phyloP scores from a whole-genome alignment of 2,113 vertebrate genomes.

The Saguinus imperator region DNA sequence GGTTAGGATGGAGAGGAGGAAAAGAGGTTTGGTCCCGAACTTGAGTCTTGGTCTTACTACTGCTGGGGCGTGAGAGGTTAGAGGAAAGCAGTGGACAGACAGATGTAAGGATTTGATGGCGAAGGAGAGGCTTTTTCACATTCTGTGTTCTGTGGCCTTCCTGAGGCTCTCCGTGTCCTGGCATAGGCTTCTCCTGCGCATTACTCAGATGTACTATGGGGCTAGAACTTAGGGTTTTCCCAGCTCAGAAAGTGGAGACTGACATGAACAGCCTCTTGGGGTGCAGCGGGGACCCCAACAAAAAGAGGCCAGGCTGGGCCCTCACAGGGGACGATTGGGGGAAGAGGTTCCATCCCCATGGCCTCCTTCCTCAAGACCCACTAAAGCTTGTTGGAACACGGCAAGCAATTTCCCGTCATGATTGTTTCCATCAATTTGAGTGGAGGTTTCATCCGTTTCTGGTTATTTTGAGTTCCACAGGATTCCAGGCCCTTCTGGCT shows the following conservation, averaged over 20 bases:
- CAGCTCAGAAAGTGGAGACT: neutral
- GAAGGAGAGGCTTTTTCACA: no score
- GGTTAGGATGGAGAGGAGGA: no score
- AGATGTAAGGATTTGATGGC: neutral
- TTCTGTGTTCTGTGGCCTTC: no score
- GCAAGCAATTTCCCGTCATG: neutral
- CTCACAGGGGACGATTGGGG: neutral
- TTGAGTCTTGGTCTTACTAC: neutral
- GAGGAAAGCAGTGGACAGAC: neutral
- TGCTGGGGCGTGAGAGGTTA: neutral
- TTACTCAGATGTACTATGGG: no score
- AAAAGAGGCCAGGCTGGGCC: neutral
- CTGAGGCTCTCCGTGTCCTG: neutral
- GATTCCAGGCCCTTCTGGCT: neutral
- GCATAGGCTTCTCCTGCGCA: neutral
- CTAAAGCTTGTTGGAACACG: neutral
- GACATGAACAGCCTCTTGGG: neutral
- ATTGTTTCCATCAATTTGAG: no score
- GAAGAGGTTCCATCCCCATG: neutral
- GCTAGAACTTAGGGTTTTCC: no score
- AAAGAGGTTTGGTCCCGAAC: neutral
- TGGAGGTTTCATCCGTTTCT: neutral
- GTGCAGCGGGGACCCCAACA: neutral
- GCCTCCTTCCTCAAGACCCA: neutral
- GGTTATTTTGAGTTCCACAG: neutral